phyloP scores from a whole-genome alignment of 2,888 invertebrate genomes.

The Hirudinaria manillensis region DNA sequence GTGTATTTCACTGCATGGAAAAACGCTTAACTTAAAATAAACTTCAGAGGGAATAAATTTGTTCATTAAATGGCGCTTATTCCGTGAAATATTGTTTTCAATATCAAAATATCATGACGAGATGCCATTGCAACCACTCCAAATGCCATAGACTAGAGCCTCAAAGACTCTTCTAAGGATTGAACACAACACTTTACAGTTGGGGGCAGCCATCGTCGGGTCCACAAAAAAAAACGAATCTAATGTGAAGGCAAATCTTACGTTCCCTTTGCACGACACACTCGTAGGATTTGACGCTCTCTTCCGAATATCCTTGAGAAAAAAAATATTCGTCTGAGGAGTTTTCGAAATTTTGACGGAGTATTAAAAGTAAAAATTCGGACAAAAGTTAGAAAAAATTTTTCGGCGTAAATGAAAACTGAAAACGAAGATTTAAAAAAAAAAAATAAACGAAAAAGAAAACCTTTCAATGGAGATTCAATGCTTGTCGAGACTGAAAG shows the following conservation, averaged over 20 bases:
- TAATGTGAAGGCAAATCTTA: conserved; percentile 30
- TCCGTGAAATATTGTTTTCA: too few species aligned
- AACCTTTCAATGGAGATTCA: conserved; percentile 36
- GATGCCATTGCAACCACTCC: too few species aligned
- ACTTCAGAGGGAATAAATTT: too few species aligned
- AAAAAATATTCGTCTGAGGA: neutral
- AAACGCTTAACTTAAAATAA: neutral
- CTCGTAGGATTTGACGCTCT: conserved; percentile 72
- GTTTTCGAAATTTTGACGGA: too few species aligned
- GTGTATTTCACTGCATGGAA: conserved; percentile 64
- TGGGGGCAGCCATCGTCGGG: too few species aligned
- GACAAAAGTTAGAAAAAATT: neutral
- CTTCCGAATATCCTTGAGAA: conserved; percentile 49
- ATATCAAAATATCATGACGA: too few species aligned
- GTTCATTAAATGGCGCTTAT: too few species aligned
- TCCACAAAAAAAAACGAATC: too few species aligned
- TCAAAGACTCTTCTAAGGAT: too few species aligned
- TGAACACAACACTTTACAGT: too few species aligned
- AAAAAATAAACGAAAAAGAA: neutral
- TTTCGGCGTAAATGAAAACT: conserved; percentile 3
- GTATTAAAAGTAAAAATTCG: too few species aligned
- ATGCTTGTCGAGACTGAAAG: conserved; percentile 21
- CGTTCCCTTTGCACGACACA: conserved; percentile 81
- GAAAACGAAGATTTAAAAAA: neutral
- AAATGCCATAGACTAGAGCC: too few species aligned